Percentiles rank a stretch among this genome's conserved stretches.
Conservation (phyloP, 2,113 vertebrate species). For the Synodontis membranacea region DNA sequence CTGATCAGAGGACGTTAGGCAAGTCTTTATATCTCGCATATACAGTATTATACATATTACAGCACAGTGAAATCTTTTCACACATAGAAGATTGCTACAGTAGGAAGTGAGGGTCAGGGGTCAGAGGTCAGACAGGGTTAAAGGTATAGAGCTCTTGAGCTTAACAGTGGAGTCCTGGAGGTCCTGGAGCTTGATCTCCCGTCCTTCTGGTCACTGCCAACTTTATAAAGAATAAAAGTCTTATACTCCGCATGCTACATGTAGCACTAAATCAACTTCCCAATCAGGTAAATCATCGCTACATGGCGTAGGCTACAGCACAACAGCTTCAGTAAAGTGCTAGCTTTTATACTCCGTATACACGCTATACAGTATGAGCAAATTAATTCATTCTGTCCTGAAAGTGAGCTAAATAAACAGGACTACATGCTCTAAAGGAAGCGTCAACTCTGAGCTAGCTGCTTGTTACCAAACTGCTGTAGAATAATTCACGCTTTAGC, state of each 20-base stretch:
- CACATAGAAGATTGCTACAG: not conserved
- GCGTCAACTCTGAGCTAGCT: not conserved
- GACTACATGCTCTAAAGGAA: not conserved
- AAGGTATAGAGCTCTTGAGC: not conserved
- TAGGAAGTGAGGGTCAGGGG: no score
- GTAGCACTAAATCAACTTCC: not conserved
- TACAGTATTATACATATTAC: not conserved
- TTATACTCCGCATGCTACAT: not conserved
- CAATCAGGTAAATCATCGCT: not conserved
- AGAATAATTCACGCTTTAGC: not conserved
- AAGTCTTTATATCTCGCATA: not conserved
- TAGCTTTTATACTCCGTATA: no score
- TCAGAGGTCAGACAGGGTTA: not conserved
- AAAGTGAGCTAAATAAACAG: no score
- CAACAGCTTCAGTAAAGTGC: no score
- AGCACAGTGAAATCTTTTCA: not conserved
- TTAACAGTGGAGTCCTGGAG: not conserved
- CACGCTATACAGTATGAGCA: no score
- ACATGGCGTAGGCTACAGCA: no score
- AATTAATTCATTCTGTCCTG: no score
- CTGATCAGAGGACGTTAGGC: no score
- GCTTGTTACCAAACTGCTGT: not conserved
- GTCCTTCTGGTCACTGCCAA: not conserved
- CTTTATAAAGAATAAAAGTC: not conserved
- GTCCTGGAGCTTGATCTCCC: not conserved